Base-by-base conservation (phyloP, 2,888 invertebrate species). In the Eristalis pertinax region DNA sequence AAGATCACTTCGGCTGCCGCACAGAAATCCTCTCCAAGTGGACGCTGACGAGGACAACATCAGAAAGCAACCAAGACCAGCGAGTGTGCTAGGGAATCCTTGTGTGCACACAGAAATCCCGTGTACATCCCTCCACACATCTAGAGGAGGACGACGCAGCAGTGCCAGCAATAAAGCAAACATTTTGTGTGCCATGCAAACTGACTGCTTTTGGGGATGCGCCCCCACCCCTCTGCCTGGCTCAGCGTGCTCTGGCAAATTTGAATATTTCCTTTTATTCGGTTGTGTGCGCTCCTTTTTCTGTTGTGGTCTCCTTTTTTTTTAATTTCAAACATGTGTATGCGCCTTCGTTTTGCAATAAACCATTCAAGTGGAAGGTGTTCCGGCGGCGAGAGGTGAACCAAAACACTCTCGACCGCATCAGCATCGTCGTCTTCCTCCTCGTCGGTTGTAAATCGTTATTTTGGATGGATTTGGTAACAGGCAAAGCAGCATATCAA, bases 331-430 rank as follows among this genome's bases (percentile, higher is more conserved):
- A 58, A 58, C 76, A 69, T 85, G 76, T 78, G 67, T 41, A 24
- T 75, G 76, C 29, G 24, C 70, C 19, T 26, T 60, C 26, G 35
- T 64, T 84, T 62, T 43, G 78, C 73, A 77, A 82, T 77, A 81
- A 81, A 85, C 63, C 77, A 81, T 85, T 82, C 78, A 58, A 68
- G 76, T 81, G 72, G 58, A 81, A 76, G 75, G 79, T 76, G 82
- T 65, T 75, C 38, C 38, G 1, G 8, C 50, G 5, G 7, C 26
- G 15, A 24, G 32, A 24, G 26, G 13, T 60, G 32, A 15, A 63
- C 50, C 19, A 3, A 50, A 50, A 19, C 50, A 50, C 50, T 50
- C 8, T 19, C 50, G 19, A 50, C 50, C 50, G 50, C 50, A 50
- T 50, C 50, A 50, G 65, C 24, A 29, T 38, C 35, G 32, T 62